Conservation (phyloP, 2,888 invertebrate species). For the Erebia aethiops region DNA sequence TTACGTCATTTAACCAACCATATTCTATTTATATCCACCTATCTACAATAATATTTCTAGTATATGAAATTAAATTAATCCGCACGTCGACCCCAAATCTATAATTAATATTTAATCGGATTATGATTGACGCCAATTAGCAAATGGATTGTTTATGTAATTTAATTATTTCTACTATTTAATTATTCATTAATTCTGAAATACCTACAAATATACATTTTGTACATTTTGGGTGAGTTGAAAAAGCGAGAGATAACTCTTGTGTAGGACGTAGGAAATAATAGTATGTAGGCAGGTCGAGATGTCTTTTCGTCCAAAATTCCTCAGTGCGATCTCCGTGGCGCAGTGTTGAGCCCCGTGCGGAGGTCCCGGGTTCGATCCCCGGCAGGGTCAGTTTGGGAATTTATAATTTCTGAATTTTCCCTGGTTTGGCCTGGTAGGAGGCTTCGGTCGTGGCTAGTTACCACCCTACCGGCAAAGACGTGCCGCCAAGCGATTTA, state of each 20-base stretch:
- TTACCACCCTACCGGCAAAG: too few species aligned
- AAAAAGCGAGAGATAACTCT: neutral
- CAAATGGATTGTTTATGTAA: constrained; percentile 21
- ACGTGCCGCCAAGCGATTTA: too few species aligned
- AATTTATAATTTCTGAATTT: too few species aligned
- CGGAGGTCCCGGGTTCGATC: too few species aligned
- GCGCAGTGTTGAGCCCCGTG: too few species aligned
- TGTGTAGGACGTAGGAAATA: neutral
- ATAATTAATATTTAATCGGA: constrained; percentile 27
- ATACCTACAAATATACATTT: too few species aligned
- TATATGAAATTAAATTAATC: constrained; percentile 26
- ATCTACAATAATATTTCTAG: neutral
- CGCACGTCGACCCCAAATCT: constrained; percentile 19
- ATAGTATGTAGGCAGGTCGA: too few species aligned
- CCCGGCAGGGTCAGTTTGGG: too few species aligned
- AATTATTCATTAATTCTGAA: neutral
- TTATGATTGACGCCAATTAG: constrained; percentile 31
- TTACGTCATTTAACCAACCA: neutral
- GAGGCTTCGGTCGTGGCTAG: too few species aligned
- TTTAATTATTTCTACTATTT: constrained; percentile 2
- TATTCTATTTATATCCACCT: neutral
- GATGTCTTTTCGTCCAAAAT: too few species aligned
- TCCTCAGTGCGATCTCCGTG: too few species aligned
- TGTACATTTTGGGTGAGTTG: neutral
- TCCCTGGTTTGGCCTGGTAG: too few species aligned